These are phyloP conservation scores for Hypotaenidia okinawae DNA, from an alignment of 2,797 vertebrate species.

Conservation along the genomic window DNA sequence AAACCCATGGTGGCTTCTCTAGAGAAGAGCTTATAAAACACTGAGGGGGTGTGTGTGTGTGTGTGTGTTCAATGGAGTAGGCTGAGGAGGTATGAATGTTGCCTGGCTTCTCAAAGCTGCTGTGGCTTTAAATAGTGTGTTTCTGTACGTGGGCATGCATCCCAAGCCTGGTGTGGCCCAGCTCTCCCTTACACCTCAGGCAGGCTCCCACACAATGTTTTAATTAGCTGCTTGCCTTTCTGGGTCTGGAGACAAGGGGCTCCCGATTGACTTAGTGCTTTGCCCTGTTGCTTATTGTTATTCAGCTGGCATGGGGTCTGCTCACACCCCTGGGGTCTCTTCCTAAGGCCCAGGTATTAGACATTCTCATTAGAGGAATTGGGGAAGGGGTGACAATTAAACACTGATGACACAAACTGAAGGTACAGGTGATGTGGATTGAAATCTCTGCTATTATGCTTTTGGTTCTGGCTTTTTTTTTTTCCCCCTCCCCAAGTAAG, in stretches of 20 bases:
- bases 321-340: fast-evolving
- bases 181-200: slow-evolving; percentile 46
- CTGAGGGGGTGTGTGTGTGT: background rate
- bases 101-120: background rate
- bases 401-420: background rate
- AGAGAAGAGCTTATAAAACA: background rate
- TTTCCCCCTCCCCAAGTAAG: background rate
- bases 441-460: background rate
- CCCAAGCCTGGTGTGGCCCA: slow-evolving; percentile 64
- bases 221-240: slow-evolving; percentile 62
- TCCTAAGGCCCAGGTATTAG: background rate
- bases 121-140: slow-evolving; percentile 57
- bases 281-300: background rate
- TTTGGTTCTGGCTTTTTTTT: background rate
- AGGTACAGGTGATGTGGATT: background rate
- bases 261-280: background rate
- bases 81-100: background rate
- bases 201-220: slow-evolving; percentile 59
- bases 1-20: background rate
- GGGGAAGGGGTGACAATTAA: background rate
- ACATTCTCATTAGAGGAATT: background rate
- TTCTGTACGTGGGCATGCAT: background rate
- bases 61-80: slow-evolving; percentile 1
- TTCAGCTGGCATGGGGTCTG: background rate
- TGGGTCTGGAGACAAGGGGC: slow-evolving; percentile 27